phyloP scores from a whole-genome alignment of 2,888 invertebrate genomes.

The Volucella inflata region DNA sequence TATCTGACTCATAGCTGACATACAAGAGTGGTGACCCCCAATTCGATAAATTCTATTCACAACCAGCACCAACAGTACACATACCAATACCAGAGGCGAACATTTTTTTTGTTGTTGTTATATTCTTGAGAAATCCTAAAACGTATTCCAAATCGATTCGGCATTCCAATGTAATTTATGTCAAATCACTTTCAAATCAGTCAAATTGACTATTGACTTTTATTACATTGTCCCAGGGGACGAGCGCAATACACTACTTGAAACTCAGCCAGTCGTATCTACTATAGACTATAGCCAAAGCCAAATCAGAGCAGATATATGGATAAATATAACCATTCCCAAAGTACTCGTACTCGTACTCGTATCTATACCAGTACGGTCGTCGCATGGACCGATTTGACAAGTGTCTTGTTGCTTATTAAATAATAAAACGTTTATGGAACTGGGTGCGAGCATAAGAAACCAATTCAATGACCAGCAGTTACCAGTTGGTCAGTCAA shows the following conservation, averaged over 20 bases:
- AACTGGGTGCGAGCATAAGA: slow-evolving; percentile 19
- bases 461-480: slow-evolving; percentile 18
- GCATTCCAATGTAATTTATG: slow-evolving; percentile 69
- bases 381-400: slow-evolving; percentile 54
- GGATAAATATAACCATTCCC: slow-evolving; percentile 46
- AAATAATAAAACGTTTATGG: slow-evolving; percentile 75
- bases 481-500: not conserved
- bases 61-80: not conserved
- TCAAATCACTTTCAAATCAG: slow-evolving; percentile 74
- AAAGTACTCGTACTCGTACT: slow-evolving; percentile 22
- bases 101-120: not conserved
- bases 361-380: no score
- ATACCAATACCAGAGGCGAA: not conserved
- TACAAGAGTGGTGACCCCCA: slow-evolving; percentile 37
- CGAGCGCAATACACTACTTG: slow-evolving; percentile 35
- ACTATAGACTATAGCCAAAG: slow-evolving; percentile 20
- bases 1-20: not conserved
- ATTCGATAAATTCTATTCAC: slow-evolving; percentile 37
- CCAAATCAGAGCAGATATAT: slow-evolving; percentile 54
- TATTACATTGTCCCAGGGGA: slow-evolving; percentile 67
- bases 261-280: not conserved
- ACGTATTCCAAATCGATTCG: slow-evolving; percentile 58
- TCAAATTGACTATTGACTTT: slow-evolving; percentile 66
- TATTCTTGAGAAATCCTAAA: slow-evolving; percentile 60
- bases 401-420: slow-evolving; percentile 73